Base-by-base conservation (phyloP, 1,140 invertebrate genomes). In the Cherax quadricarinatus region DNA sequence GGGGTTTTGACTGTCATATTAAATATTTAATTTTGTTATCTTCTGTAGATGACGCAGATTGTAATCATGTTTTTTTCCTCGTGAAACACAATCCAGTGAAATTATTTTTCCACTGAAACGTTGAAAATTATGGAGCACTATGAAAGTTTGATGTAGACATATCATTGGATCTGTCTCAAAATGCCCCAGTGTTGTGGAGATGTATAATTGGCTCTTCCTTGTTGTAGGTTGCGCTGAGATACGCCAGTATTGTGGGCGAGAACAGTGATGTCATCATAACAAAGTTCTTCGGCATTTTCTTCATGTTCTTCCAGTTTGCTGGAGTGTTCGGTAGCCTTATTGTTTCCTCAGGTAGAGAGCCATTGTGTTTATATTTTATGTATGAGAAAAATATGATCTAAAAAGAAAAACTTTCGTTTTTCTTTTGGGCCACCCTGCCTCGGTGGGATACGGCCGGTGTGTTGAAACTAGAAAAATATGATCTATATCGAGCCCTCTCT, bases 261-360 rank as follows among this genome's bases (percentile, higher is more conserved):
- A 96, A 97, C 1, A 97, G 97, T 10, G 98, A 99, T 94, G 97
- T 97, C 16, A 98, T 99, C 93, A 98, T 99, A 88, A 98, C 98
- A 62, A 95, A 98, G 94, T 99, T 99, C 96, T 99, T 99, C 95
- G 99, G 99, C 48, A 98, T 99, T 96, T 99, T 99, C 96, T 99
- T 99, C 96, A 97, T 99, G 93, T 97, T 98, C 89, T 99, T 99
- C 97, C 99, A 99, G 94, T 98, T 97, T 0, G 97, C 98, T 89
- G 98, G 98, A 95, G 96, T 99, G 12, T 98, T 98, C 98, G 98
- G 98, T 94, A 99, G 99, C 95, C 96, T 99, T 57, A 98, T 99
- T 94, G 99, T 98, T 21, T 99, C 98, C 86, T 96, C 98, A 94
- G 97, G 97, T 98, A 95, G 18, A 66, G 57, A 60, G 57, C 16